Conservation (phyloP, 2,888 invertebrate genomes). For the Exephanes ischioxanthus region DNA sequence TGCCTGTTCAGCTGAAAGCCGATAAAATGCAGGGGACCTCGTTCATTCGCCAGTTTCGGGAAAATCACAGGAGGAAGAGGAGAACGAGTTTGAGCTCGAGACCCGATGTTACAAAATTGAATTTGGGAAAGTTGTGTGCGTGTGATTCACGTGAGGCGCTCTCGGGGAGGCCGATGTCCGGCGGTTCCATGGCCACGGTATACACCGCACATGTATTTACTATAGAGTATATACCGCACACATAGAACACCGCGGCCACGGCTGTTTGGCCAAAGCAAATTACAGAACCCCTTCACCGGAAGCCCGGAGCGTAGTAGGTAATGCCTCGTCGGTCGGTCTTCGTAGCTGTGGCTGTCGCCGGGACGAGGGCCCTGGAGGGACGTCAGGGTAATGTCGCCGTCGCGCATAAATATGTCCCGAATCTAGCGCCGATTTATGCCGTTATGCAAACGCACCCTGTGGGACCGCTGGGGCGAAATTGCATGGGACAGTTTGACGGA, state of each 20-base stretch:
- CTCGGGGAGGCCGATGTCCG: conserved; percentile 60
- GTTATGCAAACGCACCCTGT: conserved; percentile 71
- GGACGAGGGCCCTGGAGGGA: conserved; percentile 61
- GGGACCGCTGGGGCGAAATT: conserved; percentile 65
- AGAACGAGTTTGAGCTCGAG: conserved; percentile 29
- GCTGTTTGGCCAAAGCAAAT: conserved; percentile 69
- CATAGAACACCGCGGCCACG: conserved; percentile 22
- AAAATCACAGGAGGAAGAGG: conserved; percentile 20
- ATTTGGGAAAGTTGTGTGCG: conserved; percentile 56
- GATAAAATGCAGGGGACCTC: conserved; percentile 25
- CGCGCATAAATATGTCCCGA: conserved; percentile 73
- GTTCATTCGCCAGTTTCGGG: not conserved
- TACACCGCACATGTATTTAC: conserved; percentile 18
- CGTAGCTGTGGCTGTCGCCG: conserved; percentile 43
- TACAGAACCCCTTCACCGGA: conserved; percentile 68
- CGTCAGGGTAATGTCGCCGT: conserved; percentile 71
- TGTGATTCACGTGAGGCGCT: conserved; percentile 57
- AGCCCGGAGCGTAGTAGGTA: conserved; percentile 64
- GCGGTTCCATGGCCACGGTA: conserved; percentile 7
- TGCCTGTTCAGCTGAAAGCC: not conserved
- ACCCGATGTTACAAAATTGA: conserved; percentile 60
- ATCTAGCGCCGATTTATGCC: conserved; percentile 73
- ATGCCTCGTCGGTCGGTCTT: conserved; percentile 60
- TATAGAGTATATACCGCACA: not conserved
- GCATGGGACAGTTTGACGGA: conserved; percentile 67